A percentile compares a stretch with the other conserved stretches of the same genome.
Evolutionary conservation across 2,797 vertebrate genomes (phyloP).

Genomic region (Chrosomus eos): DNA sequence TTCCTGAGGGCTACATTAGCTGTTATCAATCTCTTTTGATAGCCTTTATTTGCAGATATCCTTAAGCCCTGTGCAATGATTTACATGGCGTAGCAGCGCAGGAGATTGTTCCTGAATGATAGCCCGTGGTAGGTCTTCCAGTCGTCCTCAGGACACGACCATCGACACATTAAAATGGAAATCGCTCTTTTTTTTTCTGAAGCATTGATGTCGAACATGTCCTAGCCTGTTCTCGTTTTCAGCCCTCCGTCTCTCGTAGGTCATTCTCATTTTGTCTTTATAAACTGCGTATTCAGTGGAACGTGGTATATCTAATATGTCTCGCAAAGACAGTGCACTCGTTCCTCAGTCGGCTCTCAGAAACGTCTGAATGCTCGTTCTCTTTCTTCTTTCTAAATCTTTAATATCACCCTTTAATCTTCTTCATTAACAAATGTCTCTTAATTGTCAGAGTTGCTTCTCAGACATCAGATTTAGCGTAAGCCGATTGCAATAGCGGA

Average conservation of each 20-base stretch:
- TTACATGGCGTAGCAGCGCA: conserved; percentile 41
- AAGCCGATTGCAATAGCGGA: conserved; percentile 73
- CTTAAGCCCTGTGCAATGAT: conserved; percentile 51
- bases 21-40: conserved; percentile 48
- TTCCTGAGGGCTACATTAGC: conserved; percentile 44
- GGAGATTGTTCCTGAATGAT: conserved; percentile 50
- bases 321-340: background rate
- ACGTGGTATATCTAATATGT: conserved; percentile 31
- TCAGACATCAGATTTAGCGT: conserved; percentile 75
- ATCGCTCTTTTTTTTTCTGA: conserved; percentile 6
- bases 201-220: conserved; percentile 40
- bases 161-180: conserved; percentile 51
- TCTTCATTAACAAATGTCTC: conserved; percentile 71
- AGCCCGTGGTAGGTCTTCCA: conserved; percentile 40
- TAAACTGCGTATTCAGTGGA: conserved; percentile 19
- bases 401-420: conserved; percentile 70
- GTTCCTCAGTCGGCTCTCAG: background rate
- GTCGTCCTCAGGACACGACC: conserved; percentile 37
- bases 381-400: conserved; percentile 22
- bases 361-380: background rate
- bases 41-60: conserved; percentile 54
- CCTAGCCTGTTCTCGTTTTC: conserved; percentile 20
- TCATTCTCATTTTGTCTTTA: conserved; percentile 32
- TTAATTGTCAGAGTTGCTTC: conserved; percentile 73
- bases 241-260: conserved; percentile 25